These are phyloP conservation scores for Orientallactaga bullata DNA, from an alignment of 2,113 vertebrate genomes.

Conservation along the genomic window DNA sequence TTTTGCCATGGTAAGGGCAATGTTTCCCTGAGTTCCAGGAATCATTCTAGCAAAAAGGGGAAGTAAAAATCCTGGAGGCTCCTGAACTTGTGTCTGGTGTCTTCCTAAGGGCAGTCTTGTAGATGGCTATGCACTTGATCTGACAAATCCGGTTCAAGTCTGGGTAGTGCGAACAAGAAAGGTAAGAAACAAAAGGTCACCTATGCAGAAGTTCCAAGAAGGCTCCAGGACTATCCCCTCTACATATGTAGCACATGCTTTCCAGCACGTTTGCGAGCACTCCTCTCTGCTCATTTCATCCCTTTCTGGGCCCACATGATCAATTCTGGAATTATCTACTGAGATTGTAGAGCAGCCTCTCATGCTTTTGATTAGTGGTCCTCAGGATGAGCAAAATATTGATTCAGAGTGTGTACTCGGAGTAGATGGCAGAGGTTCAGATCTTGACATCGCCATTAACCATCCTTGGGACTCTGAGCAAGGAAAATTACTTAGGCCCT, in stretches of 20 bases:
- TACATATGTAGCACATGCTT: neutral
- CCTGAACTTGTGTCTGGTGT: neutral
- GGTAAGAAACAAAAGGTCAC: neutral
- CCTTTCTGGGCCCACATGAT: neutral
- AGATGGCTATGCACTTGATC: neutral
- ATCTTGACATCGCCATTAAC: constrained; percentile 15
- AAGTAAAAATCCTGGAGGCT: neutral
- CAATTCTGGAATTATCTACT: constrained; percentile 6
- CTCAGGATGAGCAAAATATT: neutral
- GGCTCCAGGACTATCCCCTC: neutral
- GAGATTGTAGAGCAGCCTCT: constrained; percentile 6
- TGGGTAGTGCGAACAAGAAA: neutral
- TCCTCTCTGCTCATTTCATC: neutral
- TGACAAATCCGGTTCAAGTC: neutral
- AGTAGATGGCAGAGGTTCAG: constrained; percentile 7
- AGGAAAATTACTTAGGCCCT: constrained; percentile 12
- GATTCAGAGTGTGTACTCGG: neutral
- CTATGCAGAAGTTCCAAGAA: neutral
- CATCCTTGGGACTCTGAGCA: neutral
- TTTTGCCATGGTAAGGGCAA: neutral
- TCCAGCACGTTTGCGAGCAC: neutral
- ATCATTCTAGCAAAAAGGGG: constrained; percentile 8
- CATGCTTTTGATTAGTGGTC: constrained; percentile 12
- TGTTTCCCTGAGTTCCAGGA: neutral
- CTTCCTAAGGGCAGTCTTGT: neutral